Percentiles rank a stretch among this genome's conserved stretches.
These are phyloP conservation scores for Euura saliciscinereae DNA, from an alignment of 1,140 invertebrate genomes.

Conservation along the genomic window DNA sequence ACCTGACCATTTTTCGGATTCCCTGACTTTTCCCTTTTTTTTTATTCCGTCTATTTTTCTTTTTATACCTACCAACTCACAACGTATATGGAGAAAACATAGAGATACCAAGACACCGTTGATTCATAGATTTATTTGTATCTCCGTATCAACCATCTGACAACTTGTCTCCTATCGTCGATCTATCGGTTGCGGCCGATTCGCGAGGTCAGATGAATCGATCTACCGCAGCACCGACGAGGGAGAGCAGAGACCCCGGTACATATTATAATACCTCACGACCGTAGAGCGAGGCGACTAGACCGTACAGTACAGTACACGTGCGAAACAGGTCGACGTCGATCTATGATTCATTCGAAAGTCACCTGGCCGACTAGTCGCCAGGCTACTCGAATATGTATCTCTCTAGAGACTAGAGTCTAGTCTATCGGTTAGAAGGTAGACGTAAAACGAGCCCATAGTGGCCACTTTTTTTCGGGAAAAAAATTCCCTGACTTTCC, in stretches of 20 bases:
- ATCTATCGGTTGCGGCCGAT: background rate
- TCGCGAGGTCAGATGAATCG: background rate
- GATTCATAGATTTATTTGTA: background rate
- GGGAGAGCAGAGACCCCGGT: background rate
- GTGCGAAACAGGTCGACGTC: background rate
- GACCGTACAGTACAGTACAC: background rate
- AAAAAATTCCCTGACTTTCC: too few relatives aligned
- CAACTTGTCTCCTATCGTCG: too few relatives aligned
- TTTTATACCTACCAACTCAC: too few relatives aligned
- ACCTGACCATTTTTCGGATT: too few relatives aligned
- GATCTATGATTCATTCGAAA: slow-evolving; percentile 7
- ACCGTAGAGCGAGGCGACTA: background rate
- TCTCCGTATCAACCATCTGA: too few relatives aligned
- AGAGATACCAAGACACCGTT: background rate
- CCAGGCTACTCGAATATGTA: background rate
- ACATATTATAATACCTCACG: background rate
- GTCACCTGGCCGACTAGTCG: background rate
- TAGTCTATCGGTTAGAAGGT: background rate
- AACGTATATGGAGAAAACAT: too few relatives aligned
- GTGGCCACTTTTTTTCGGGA: too few relatives aligned
- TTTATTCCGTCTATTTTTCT: too few relatives aligned
- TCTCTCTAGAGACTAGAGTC: too few relatives aligned
- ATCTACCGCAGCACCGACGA: background rate
- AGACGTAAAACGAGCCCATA: too few relatives aligned
- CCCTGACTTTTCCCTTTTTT: too few relatives aligned